Evolutionary conservation across 2,888 invertebrate genomes (phyloP).

Genomic region (Salticus scenicus): DNA sequence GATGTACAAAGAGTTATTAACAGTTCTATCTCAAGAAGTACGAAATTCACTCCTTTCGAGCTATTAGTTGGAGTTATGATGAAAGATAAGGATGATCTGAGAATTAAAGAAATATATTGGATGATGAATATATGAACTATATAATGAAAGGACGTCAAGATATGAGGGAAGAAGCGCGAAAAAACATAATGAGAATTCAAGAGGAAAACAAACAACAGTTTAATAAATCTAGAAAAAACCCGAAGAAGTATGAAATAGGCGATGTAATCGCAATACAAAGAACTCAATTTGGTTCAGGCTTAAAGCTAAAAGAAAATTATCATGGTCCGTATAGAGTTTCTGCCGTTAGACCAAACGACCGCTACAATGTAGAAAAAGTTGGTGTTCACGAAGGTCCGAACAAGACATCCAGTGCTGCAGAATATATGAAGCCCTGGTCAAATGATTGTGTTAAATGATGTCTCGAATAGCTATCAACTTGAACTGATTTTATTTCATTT

Average conservation of each 20-base stretch:
- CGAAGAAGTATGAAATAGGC: not conserved
- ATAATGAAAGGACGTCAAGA: not conserved
- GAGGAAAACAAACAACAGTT: not conserved
- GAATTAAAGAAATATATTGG: not conserved
- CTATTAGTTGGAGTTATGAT: conserved; percentile 10
- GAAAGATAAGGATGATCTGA: conserved; percentile 21
- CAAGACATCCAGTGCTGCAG: too few species aligned
- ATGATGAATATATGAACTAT: not conserved
- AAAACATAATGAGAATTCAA: conserved; percentile 12
- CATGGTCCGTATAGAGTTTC: not conserved
- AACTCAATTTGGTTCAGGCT: not conserved
- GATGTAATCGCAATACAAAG: not conserved
- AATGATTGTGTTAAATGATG: too few species aligned
- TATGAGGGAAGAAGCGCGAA: conserved; percentile 3
- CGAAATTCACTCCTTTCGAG: conserved; percentile 29
- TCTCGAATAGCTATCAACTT: too few species aligned
- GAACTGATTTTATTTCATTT: too few species aligned
- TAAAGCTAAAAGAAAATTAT: not conserved
- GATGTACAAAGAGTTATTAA: conserved; percentile 17
- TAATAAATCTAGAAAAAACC: not conserved
- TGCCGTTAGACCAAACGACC: not conserved
- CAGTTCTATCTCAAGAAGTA: conserved; percentile 17
- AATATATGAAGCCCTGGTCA: too few species aligned
- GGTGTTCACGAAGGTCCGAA: not conserved
- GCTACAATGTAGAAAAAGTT: not conserved